Base-by-base conservation (phyloP, 2,888 invertebrate genomes). In the Nasonovia ribisnigri region DNA sequence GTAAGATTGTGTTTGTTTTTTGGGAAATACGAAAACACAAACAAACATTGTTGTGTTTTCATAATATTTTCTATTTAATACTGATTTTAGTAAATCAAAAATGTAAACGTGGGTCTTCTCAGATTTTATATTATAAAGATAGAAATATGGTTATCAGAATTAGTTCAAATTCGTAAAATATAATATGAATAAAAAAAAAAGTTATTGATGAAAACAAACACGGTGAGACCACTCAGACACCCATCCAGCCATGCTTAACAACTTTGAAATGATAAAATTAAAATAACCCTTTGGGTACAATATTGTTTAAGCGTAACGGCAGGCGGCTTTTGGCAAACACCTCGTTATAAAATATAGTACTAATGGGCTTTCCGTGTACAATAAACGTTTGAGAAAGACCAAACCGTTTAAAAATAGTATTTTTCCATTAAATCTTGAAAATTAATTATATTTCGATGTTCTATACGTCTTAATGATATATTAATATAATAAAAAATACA, bases 241-340 rank as follows among this genome's bases (percentile, higher is more conserved):
- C 11, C 60, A 67, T 0, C 67, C 36, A 6, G 16, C 5, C n/a
- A 16, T 67, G n/a, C 5, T n/a, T n/a, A 16, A 67, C 20, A 36
- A 8, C 24, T 36, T 77, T 36, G 20, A 77, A 36, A 36, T 77
- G 2, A 36, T 77, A 36, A 36, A 36, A 36, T 42, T 8, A 36
- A 36, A 77, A 77, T 77, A 36, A 42, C 36, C 20, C 36, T 36
- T 20, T 36, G 36, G 20, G 60, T 26, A 57, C 57, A 57, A 29
- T 60, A 57, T n/a, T 20, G 36, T 77, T 36, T 77, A 77, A 77
- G 36, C 36, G 36, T 36, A 77, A 16, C 36, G 20, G 6, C 42
- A 42, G 26, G 13, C 88, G 54, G 20, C 11, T 51, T 88, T 88
- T 88, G 88, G 88, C 88, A 88, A 88, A 54, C 54, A 54, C 24